Conservation (phyloP, 1,140 invertebrate species). For the Drosophila sulfurigaster region DNA sequence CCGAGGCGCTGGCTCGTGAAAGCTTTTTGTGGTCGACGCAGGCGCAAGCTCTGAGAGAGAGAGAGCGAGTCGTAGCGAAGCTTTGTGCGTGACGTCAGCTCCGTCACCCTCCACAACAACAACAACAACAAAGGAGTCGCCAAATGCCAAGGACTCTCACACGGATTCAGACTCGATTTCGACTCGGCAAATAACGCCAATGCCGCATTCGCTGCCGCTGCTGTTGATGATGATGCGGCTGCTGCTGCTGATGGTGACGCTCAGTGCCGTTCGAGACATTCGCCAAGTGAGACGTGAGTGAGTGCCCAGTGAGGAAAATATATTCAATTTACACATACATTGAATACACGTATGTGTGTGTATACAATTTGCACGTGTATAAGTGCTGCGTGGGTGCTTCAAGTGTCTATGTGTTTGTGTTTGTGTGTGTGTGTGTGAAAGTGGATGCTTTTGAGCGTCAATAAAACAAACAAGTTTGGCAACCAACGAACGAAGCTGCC, state of each 20-base stretch:
- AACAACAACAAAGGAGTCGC: constrained; percentile 1
- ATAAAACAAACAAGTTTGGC: constrained; percentile 72
- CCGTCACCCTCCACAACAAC: neutral
- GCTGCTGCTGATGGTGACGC: constrained; percentile 13
- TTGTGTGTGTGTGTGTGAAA: constrained; percentile 20
- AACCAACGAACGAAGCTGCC: constrained; percentile 49
- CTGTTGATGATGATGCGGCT: constrained; percentile 1
- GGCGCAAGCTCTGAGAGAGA: constrained; percentile 18
- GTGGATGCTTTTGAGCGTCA: constrained; percentile 52
- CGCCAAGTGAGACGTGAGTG: constrained; percentile 70
- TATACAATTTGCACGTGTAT: constrained; percentile 10
- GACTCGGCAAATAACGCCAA: constrained; percentile 7
- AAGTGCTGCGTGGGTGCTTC: constrained; percentile 12
- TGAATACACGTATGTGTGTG: neutral
- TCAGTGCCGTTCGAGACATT: constrained; percentile 70
- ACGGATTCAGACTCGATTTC: neutral
- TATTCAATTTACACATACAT: constrained; percentile 5
- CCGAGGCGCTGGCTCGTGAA: constrained; percentile 11
- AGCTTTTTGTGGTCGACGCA: constrained; percentile 56
- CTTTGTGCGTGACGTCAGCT: constrained; percentile 66
- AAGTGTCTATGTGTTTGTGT: neutral
- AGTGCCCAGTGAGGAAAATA: constrained; percentile 26
- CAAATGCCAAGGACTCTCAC: constrained; percentile 74
- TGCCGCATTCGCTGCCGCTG: neutral
- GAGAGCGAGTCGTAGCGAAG: constrained; percentile 17